phyloP scores from a whole-genome alignment of 64 coral and sea anemone species.

The Astreopora myriophthalma region DNA sequence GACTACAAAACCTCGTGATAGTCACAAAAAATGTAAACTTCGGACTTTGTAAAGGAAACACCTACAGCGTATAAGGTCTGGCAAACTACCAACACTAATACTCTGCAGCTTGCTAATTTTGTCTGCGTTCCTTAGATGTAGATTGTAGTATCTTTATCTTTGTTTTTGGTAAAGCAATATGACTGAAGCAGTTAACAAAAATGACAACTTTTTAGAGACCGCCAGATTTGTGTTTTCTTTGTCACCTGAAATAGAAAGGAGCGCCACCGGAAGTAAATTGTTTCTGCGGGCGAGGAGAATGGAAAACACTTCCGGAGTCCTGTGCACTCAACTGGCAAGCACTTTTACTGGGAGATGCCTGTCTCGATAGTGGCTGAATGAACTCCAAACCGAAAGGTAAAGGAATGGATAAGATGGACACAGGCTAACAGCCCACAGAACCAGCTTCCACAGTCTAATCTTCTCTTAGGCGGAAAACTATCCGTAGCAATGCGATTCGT shows the following conservation, averaged over 20 bases:
- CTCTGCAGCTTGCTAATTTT: too few species aligned
- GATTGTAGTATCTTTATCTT: too few species aligned
- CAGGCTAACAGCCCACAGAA: not conserved
- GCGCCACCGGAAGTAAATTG: not conserved
- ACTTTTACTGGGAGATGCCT: not conserved
- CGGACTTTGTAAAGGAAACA: too few species aligned
- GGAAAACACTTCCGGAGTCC: not conserved
- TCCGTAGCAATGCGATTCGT: not conserved
- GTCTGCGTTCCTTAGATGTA: too few species aligned
- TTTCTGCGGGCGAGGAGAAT: not conserved
- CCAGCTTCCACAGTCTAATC: not conserved
- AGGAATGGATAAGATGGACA: not conserved
- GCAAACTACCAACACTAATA: too few species aligned
- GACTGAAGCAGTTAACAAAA: too few species aligned
- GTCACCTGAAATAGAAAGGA: not conserved
- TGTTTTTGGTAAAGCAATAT: too few species aligned
- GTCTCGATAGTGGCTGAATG: not conserved
- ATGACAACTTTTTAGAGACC: too few species aligned
- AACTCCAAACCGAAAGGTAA: not conserved
- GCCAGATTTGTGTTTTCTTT: too few species aligned
- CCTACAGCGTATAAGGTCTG: too few species aligned
- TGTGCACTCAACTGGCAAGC: not conserved
- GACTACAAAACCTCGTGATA: too few species aligned
- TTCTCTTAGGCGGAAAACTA: not conserved
- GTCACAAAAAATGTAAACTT: too few species aligned